A percentile compares a stretch with the other conserved stretches of the same genome.
Conservation (phyloP, 2,113 vertebrate genomes). For the Orcinus orca region DNA sequence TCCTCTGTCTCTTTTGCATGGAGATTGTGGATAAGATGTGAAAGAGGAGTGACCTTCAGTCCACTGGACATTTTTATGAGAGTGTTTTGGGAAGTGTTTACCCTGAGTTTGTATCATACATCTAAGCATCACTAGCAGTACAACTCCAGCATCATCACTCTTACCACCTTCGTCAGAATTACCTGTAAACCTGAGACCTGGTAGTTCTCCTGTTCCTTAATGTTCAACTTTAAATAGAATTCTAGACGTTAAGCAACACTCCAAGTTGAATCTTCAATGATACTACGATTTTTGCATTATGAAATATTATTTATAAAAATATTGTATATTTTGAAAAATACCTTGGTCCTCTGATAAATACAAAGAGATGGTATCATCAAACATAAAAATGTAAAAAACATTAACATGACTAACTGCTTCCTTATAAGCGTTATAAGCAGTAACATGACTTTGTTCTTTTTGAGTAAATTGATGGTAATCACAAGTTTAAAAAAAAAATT, state of each 20-base stretch:
- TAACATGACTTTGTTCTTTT: background rate
- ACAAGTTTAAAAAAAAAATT: background rate
- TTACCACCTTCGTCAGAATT: background rate
- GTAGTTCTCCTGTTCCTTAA: background rate
- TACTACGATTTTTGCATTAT: background rate
- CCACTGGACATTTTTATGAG: background rate
- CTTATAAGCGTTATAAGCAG: background rate
- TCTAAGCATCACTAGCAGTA: background rate
- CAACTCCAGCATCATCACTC: background rate
- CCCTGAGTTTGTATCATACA: background rate
- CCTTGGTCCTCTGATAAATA: background rate
- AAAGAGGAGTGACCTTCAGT: background rate
- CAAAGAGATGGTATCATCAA: background rate
- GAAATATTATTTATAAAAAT: conserved; percentile 1
- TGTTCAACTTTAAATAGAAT: background rate
- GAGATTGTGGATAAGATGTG: background rate
- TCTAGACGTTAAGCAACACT: background rate
- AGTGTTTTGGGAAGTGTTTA: background rate
- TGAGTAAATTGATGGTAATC: background rate
- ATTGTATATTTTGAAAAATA: background rate
- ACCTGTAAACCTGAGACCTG: background rate
- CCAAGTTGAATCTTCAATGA: background rate
- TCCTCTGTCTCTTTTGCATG: background rate
- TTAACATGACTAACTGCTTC: background rate
- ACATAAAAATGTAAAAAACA: background rate